Conservation (phyloP, 2,888 invertebrate genomes). For the Hymenopus coronatus region DNA sequence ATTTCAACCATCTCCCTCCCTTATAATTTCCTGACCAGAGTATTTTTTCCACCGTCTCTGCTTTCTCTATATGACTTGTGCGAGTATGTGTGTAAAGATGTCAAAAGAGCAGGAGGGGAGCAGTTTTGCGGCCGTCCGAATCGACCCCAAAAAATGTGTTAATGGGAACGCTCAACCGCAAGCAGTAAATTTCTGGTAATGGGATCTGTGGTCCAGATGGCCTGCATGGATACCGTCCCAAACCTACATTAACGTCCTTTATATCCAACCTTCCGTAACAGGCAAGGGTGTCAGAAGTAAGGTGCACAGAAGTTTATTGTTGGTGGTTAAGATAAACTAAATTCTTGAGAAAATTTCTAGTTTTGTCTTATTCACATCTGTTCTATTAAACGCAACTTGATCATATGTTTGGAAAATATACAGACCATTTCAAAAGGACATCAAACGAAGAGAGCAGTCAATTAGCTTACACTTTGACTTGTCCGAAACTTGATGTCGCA, state of each 20-base stretch:
- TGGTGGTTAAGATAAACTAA: too few relatives aligned
- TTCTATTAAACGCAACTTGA: too few relatives aligned
- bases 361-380: too few relatives aligned
- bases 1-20: neutral
- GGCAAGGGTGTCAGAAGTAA: neutral
- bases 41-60: neutral
- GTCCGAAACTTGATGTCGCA: too few relatives aligned
- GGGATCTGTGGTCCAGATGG: neutral
- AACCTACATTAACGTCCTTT: neutral
- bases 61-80: neutral
- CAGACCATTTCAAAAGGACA: too few relatives aligned
- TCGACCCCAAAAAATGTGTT: neutral
- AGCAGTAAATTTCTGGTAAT: neutral
- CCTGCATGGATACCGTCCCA: neutral
- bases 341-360: too few relatives aligned
- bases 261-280: neutral
- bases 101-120: neutral
- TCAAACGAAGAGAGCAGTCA: too few relatives aligned
- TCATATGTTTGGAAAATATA: too few relatives aligned
- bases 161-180: neutral
- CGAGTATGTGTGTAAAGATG: neutral
- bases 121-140: neutral
- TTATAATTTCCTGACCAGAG: neutral
- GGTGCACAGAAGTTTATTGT: neutral
- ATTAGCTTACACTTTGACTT: too few relatives aligned